A percentile compares a stretch with the other conserved stretches of the same genome.
Conservation (phyloP, 92 coral and sea anemone species). For the Scolanthus callimorphus region DNA sequence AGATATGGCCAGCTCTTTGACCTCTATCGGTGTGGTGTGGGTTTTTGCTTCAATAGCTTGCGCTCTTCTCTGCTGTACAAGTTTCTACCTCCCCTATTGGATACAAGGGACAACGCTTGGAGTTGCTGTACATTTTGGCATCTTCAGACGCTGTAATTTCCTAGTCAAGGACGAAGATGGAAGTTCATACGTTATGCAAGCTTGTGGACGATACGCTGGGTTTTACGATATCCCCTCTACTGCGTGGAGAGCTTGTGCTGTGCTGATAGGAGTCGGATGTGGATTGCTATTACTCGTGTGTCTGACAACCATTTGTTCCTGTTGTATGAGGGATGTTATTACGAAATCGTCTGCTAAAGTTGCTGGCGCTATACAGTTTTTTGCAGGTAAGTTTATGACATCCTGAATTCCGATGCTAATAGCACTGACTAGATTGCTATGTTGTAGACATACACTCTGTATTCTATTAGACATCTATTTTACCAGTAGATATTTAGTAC, state of each 20-base stretch:
- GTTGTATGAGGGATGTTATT: constrained; percentile 75
- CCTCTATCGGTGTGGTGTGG: constrained; percentile 76
- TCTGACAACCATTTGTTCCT: constrained; percentile 53
- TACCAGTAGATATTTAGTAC: too few relatives aligned
- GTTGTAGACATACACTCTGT: too few relatives aligned
- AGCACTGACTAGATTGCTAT: too few relatives aligned
- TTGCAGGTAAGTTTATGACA: constrained; percentile 83
- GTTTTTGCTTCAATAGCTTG: constrained; percentile 54
- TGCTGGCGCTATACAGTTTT: constrained; percentile 77
- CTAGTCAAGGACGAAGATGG: constrained; percentile 57
- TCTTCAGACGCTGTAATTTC: constrained; percentile 92
- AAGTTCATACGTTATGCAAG: constrained; percentile 44
- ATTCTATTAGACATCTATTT: too few relatives aligned
- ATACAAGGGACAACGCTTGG: constrained; percentile 69
- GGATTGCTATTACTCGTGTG: constrained; percentile 75
- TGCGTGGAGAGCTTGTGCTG: constrained; percentile 86
- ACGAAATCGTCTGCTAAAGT: constrained; percentile 70
- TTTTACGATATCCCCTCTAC: constrained; percentile 90
- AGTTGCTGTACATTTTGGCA: constrained; percentile 81
- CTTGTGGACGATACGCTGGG: constrained; percentile 80
- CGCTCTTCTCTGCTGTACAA: constrained; percentile 65
- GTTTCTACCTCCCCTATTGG: constrained; percentile 93
- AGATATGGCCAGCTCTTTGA: constrained; percentile 24
- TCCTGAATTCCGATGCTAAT: too few relatives aligned
- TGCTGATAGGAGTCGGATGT: constrained; percentile 84